Base-by-base conservation (phyloP, 2,797 vertebrate species). In the Xyrichtys novacula region DNA sequence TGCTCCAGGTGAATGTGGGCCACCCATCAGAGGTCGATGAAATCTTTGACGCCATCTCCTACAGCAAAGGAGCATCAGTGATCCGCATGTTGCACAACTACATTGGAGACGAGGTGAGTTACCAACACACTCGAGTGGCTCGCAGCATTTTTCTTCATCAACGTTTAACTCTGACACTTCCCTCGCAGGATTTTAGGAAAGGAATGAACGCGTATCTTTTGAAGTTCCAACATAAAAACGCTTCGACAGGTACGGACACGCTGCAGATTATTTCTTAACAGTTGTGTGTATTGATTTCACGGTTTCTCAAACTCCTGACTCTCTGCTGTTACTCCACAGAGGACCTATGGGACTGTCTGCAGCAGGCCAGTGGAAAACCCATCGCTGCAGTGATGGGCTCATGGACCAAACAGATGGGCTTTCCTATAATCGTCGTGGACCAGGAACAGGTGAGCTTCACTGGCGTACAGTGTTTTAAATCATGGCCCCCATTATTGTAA, bases 321-420 rank as follows among this genome's bases (percentile, higher is more conserved):
- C 20, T 10, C 8, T 15, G 7, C 19, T 79, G 34, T 71, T n/a
- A 22, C 61, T 20, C 54, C 54, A 38, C 92, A 99, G 98, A 99
- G 96, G 96, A 99, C 84, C 94, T 99, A 29, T 99, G 98, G 97
- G 96, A 96, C 80, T 97, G 96, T 92, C 94, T 99, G 92, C 96
- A 98, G 88, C 92, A 96, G 86, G 95, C 96, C 44, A 99, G 98
- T 58, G 96, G 97, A 65, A 98, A 98, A 80, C 97, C 98, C 66
- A 96, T 99, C 40, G 97, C 96, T 76, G 96, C 94, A 9, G 96
- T 99, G 73, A 99, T 99, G 98, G 94, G 92, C 74, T 96, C 97
- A 1, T 99, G 98, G 98, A 99, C 97, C 90, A 98, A 98, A 86
- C 98, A 99, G 71, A 99, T 98, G 97, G 97, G 97, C 38, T 99